A percentile compares a stretch with the other conserved stretches of the same genome.
These are phyloP conservation scores for Parazoanthus atlanticus DNA, from an alignment of 92 coral and sea anemone species.

Conservation along the genomic window DNA sequence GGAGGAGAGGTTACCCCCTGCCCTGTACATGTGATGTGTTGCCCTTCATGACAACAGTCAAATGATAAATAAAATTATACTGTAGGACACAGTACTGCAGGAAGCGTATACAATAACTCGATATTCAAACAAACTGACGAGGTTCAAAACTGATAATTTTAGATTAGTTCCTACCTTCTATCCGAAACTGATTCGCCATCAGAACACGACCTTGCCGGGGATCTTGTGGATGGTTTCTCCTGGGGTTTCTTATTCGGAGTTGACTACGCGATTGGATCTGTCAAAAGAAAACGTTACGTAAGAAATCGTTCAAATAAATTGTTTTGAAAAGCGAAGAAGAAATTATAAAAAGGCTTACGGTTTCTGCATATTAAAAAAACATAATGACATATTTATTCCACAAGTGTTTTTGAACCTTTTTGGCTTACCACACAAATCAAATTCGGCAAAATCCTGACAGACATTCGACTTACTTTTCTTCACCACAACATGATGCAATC, in stretches of 20 bases:
- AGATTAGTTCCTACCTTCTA: slow-evolving; percentile 10
- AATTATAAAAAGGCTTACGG: slow-evolving; percentile 7
- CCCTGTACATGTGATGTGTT: slow-evolving; percentile 4
- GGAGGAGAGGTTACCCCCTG: slow-evolving; percentile 1
- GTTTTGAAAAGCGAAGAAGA: background rate
- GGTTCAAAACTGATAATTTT: slow-evolving; percentile 2
- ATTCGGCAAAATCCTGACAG: slow-evolving; percentile 12
- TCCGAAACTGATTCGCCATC: background rate
- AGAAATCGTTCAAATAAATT: slow-evolving; percentile 8
- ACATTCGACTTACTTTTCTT: slow-evolving; percentile 3
- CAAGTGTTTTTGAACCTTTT: slow-evolving; percentile 5
- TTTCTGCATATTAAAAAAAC: slow-evolving; percentile 3
- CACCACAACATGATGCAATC: slow-evolving; percentile 20
- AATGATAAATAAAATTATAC: background rate
- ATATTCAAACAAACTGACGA: background rate
- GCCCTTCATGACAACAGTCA: background rate
- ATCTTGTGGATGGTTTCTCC: slow-evolving; percentile 1
- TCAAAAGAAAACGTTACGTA: background rate
- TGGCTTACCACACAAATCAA: background rate
- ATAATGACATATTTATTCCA: slow-evolving; percentile 17
- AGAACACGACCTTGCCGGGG: slow-evolving; percentile 5
- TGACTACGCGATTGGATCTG: background rate
- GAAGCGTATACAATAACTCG: background rate
- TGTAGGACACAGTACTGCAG: slow-evolving; percentile 9
- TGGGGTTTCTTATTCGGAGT: slow-evolving; percentile 7